A percentile compares a stretch with the other conserved stretches of the same genome.
phyloP scores from a whole-genome alignment of 2,888 invertebrate species.

The Andrena minutula region DNA sequence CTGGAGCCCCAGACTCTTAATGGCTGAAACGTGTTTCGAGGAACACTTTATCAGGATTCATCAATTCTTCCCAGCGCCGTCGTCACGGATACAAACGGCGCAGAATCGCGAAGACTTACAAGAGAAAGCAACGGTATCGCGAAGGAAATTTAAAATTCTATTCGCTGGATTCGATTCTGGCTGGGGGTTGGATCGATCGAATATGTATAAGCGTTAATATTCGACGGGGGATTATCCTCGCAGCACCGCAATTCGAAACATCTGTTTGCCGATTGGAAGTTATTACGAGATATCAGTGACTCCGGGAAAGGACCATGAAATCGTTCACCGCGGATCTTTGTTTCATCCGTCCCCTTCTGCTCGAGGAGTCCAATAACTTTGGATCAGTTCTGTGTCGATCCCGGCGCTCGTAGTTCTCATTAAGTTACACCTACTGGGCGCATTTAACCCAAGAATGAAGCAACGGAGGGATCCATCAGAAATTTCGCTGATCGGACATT shows the following conservation, averaged over 20 bases:
- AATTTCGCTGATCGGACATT: conserved; percentile 78
- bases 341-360: background rate
- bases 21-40: conserved; percentile 10
- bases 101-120: background rate
- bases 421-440: conserved; percentile 62
- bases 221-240: background rate
- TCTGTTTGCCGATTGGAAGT: background rate
- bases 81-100: background rate
- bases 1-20: background rate
- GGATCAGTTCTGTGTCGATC: conserved; percentile 58
- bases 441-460: conserved; percentile 33
- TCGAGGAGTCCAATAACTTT: conserved; percentile 40
- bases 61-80: background rate
- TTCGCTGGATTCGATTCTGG: conserved; percentile 6
- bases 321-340: background rate
- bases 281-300: background rate
- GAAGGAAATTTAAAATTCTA: conserved; percentile 18
- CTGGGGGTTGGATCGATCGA: background rate
- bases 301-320: background rate
- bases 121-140: background rate
- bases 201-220: background rate
- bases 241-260: background rate
- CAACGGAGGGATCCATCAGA: conserved; percentile 70
- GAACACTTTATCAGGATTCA: conserved; percentile 13
- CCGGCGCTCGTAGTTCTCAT: conserved; percentile 67